Conservation (phyloP, 2,113 vertebrate genomes). For the Apistogramma diplotaenia region DNA sequence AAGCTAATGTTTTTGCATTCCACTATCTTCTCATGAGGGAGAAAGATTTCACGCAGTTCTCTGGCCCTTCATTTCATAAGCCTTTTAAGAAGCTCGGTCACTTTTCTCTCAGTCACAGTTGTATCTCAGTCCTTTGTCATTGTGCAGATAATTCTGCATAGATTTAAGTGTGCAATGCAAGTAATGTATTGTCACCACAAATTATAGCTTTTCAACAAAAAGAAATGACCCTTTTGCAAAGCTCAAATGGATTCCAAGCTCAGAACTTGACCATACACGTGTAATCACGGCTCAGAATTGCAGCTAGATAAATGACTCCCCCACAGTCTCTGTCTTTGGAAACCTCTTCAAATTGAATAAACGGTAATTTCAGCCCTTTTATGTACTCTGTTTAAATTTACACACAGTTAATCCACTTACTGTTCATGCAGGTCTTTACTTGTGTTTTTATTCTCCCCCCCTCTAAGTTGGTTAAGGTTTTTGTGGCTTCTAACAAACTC, state of each 20-base stretch:
- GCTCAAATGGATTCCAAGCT: constrained; percentile 66
- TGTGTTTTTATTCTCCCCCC: not conserved
- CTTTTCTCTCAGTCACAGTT: constrained; percentile 22
- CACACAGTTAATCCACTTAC: not conserved
- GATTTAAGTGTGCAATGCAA: constrained; percentile 69
- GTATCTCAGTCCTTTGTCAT: constrained; percentile 27
- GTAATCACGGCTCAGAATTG: constrained; percentile 48
- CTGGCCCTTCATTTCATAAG: constrained; percentile 48
- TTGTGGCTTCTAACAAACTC: constrained; percentile 2
- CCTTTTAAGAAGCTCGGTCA: constrained; percentile 51
- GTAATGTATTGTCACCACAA: constrained; percentile 70
- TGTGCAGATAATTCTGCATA: constrained; percentile 51
- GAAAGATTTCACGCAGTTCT: constrained; percentile 30
- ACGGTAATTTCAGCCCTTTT: not conserved
- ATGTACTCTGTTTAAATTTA: not conserved
- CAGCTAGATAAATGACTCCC: constrained; percentile 43
- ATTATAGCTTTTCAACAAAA: constrained; percentile 70
- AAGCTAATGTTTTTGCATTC: constrained; percentile 33
- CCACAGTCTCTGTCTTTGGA: not conserved
- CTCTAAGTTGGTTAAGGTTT: constrained; percentile 4
- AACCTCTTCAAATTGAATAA: constrained; percentile 12
- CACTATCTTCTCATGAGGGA: constrained; percentile 31
- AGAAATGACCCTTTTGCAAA: constrained; percentile 65
- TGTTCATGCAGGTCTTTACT: not conserved
- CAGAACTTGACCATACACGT: constrained; percentile 54